A percentile compares a stretch with the other conserved stretches of the same genome.
These are phyloP conservation scores for Metallyticus violacea DNA, from an alignment of 2,888 invertebrate species.

Conservation along the genomic window DNA sequence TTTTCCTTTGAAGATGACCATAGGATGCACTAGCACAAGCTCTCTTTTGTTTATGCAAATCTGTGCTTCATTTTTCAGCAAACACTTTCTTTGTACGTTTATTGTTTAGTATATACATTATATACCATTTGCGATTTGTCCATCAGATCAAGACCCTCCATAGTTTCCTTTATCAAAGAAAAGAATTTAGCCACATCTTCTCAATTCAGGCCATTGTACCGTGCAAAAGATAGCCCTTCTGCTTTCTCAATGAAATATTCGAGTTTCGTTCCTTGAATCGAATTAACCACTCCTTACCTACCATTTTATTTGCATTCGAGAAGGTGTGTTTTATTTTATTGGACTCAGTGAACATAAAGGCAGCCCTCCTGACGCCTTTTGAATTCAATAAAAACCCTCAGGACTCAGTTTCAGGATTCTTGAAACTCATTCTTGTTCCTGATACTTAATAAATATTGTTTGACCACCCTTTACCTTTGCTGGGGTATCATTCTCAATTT, in stretches of 20 bases:
- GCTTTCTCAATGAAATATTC: not conserved
- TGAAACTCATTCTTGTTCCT: not conserved
- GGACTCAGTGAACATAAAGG: not conserved
- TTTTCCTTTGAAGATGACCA: not conserved
- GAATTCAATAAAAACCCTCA: not conserved
- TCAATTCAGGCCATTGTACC: too few relatives aligned
- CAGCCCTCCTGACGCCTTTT: not conserved
- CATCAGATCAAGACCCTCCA: not conserved
- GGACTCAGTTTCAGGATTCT: not conserved
- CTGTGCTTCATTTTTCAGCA: not conserved
- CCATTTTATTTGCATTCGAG: too few relatives aligned
- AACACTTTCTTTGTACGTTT: not conserved
- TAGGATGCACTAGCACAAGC: not conserved
- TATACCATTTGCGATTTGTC: not conserved
- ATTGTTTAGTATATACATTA: not conserved
- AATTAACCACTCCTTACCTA: too few relatives aligned
- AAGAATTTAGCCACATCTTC: not conserved
- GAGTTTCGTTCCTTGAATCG: not conserved
- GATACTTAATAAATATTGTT: not conserved
- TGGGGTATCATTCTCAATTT: not conserved
- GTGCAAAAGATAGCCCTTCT: not conserved
- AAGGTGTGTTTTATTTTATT: not conserved
- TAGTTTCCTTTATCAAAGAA: not conserved
- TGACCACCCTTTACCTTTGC: not conserved
- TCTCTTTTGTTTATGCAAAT: not conserved